Conservation (phyloP, 2,113 vertebrate genomes). For the Sinocyclocheilus anophthalmus region DNA sequence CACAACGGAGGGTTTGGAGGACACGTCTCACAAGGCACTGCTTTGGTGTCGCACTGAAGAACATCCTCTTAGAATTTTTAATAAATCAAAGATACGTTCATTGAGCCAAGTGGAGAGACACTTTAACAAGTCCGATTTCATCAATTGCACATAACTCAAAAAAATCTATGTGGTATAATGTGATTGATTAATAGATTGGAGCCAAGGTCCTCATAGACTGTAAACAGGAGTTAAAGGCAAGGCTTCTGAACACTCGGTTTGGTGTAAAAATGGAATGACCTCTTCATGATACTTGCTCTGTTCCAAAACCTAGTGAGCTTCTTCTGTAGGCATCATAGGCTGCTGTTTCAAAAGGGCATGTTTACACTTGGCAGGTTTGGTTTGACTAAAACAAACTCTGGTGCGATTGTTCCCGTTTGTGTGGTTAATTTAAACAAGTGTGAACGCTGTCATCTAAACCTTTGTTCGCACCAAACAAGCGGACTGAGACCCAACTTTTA, state of each 20-base stretch:
- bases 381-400: too few species aligned
- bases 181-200: conserved; percentile 38
- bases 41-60: conserved; percentile 2
- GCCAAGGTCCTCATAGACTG: conserved; percentile 31
- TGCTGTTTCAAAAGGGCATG: too few species aligned
- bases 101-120: neutral
- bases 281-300: conserved; percentile 1
- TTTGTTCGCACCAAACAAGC: too few species aligned
- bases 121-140: conserved; percentile 5
- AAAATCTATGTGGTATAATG: conserved; percentile 18
- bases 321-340: neutral
- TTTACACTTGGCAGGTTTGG: too few species aligned
- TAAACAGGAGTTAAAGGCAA: conserved; percentile 43
- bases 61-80: conserved; percentile 9
- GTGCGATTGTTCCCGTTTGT: too few species aligned
- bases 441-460: too few species aligned
- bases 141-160: conserved; percentile 21
- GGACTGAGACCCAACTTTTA: too few species aligned
- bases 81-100: conserved; percentile 21
- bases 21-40: neutral
- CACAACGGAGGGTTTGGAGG: conserved; percentile 45
- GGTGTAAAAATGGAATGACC: conserved; percentile 48
- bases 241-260: conserved; percentile 26
- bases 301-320: neutral
- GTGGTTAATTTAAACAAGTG: too few species aligned